A percentile compares a stretch with the other conserved stretches of the same genome.
phyloP scores from a whole-genome alignment of 2,797 vertebrate species.

The Pipistrellus nathusii region DNA sequence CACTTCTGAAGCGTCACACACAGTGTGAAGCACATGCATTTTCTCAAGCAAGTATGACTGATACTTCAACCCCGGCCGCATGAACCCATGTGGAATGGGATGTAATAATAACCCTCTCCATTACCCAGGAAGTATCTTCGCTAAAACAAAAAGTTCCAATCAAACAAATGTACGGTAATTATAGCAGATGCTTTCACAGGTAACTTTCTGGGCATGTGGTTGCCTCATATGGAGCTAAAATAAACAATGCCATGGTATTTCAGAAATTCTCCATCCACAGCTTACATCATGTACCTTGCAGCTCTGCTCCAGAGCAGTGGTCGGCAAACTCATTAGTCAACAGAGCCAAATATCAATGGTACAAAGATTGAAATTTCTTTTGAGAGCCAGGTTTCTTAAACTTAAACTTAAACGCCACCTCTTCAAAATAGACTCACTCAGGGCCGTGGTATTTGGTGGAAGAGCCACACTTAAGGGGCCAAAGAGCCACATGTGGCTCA shows the following conservation, averaged over 20 bases:
- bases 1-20: slow-evolving; percentile 17
- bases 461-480: no score
- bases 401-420: no score
- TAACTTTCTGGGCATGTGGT: slow-evolving; percentile 74
- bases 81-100: background rate
- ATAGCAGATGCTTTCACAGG: slow-evolving; percentile 73
- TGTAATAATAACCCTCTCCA: slow-evolving; percentile 58
- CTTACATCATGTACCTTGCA: slow-evolving; percentile 72
- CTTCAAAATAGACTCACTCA: no score
- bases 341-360: no score
- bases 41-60: slow-evolving; percentile 21
- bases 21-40: background rate
- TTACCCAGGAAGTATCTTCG: slow-evolving; percentile 69
- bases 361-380: no score
- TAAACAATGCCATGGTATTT: slow-evolving; percentile 49
- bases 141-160: slow-evolving; percentile 74
- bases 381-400: no score
- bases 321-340: no score
- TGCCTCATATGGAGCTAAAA: slow-evolving; percentile 74
- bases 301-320: slow-evolving; percentile 74
- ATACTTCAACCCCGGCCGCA: background rate
- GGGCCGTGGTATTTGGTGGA: no score
- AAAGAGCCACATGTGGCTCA: no score
- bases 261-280: slow-evolving; percentile 80
- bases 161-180: slow-evolving; percentile 68